Evolutionary conservation across 1,140 invertebrate genomes (phyloP), one percentile per base, ranked within the genome.

Genomic region (Zaprionus taronus): DNA sequence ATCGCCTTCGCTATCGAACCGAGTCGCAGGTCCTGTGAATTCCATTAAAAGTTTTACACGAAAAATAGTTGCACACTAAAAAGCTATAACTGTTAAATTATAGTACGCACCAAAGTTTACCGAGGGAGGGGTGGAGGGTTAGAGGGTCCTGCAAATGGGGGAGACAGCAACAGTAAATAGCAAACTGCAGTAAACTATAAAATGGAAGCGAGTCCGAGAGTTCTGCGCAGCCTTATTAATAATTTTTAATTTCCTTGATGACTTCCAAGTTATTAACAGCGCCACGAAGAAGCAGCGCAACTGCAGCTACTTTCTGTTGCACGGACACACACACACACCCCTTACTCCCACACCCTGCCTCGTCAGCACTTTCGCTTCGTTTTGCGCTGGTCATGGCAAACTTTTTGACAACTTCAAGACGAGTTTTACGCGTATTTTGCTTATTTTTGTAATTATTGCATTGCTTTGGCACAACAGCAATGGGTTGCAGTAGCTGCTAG

Each of bases 201-300:
- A 90, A 85, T 90, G 79, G 77, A 73, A 58, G 79, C 64, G 55
- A 83, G 83, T 86, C 71, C 80, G 44, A 66, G 69, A 49, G 36
- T 77, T 66, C 14, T 62, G 74, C 44, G 77, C 71, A 62, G 78
- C 75, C 86, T 90, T 89, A 90, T 89, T 89, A 89, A 89, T 89
- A 89, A 89, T 89, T 89, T 89, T 89, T 85, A 89, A 90, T 90
- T 81, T 90, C 85, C 85, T 90, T 89, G 81, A 89, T 89, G 85
- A 90, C 84, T 83, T 78, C 78, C 72, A 89, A 87, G 80, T 89
- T 87, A 89, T 89, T 87, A 89, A 76, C 78, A 89, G 76, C 70
- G 68, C 58, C 73, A 62, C 60, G 53, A 65, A 22, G 26, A 47
- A 71, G 44, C 20, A 71, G 41, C 60, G 51, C 1, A 75, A 58